A percentile compares a stretch with the other conserved stretches of the same genome.
Evolutionary conservation across 30 jellyfish, hydroid and myxozoan genomes (phyloP).

Genomic region (Turritopsis rubra): DNA sequence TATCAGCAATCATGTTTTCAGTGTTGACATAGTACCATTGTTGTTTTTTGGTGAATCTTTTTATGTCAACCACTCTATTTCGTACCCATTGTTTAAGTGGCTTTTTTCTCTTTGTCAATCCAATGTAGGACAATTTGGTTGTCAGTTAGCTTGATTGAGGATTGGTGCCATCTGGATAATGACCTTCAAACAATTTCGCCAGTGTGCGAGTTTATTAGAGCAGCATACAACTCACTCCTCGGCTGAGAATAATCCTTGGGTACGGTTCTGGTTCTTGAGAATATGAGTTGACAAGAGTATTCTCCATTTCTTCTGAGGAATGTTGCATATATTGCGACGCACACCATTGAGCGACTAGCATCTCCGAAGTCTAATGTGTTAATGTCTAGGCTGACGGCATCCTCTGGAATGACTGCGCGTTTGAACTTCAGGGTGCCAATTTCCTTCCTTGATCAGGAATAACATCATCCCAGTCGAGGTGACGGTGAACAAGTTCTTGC

Average conservation of each 20-base stretch:
- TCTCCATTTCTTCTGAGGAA: constrained; percentile 2
- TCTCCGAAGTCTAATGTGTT: neutral
- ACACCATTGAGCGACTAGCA: constrained; percentile 16
- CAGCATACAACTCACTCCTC: constrained; percentile 3
- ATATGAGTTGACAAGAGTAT: constrained; percentile 12
- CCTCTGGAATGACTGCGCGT: neutral
- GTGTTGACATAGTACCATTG: constrained; percentile 25
- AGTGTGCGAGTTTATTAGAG: constrained; percentile 18
- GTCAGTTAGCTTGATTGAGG: constrained; percentile 26
- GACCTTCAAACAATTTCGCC: constrained; percentile 24
- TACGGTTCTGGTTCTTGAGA: constrained; percentile 26
- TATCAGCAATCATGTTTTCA: constrained; percentile 26
- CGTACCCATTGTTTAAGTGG: constrained; percentile 28
- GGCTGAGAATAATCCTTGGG: constrained; percentile 26
- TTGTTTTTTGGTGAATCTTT: constrained; percentile 7
- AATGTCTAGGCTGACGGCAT: neutral
- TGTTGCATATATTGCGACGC: neutral
- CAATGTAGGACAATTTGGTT: constrained; percentile 24
- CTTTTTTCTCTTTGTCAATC: constrained; percentile 26
- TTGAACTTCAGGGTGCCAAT: constrained; percentile 4
- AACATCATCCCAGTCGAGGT: neutral
- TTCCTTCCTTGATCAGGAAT: neutral
- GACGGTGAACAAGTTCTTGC: neutral
- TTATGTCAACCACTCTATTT: constrained; percentile 21
- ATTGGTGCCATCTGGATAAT: neutral